These are phyloP conservation scores for Rugalucina vietnamica DNA, from an alignment of 2,888 invertebrate genomes.

Conservation along the genomic window DNA sequence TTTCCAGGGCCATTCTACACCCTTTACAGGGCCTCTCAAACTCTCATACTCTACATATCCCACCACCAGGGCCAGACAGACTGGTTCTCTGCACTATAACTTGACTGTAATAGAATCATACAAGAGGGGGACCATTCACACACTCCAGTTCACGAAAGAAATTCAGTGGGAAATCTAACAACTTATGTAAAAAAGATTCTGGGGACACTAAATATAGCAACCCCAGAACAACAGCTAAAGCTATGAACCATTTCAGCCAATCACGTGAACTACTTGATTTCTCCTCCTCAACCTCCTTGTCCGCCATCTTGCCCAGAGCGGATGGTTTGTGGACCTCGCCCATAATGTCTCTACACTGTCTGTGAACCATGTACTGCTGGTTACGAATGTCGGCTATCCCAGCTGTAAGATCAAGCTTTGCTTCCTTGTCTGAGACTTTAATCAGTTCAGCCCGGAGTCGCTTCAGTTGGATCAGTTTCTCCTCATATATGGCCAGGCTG, in stretches of 20 bases:
- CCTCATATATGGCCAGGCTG: constrained; percentile 73
- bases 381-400: constrained; percentile 73
- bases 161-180: constrained; percentile 90
- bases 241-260: constrained; percentile 72
- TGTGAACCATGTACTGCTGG: constrained; percentile 73
- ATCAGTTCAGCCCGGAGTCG: constrained; percentile 75
- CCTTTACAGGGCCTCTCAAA: constrained; percentile 35
- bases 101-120: constrained; percentile 85
- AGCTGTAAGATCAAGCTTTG: constrained; percentile 69
- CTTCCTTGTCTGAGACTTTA: constrained; percentile 65
- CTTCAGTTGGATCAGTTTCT: constrained; percentile 72
- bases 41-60: constrained; percentile 19
- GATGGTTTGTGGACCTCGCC: constrained; percentile 11
- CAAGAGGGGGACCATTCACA: constrained; percentile 92
- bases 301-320: no score
- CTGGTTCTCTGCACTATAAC: constrained; percentile 23
- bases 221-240: constrained; percentile 75
- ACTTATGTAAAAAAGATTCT: constrained; percentile 67
- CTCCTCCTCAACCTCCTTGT: constrained; percentile 47
- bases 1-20: constrained; percentile 19
- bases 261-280: not conserved
- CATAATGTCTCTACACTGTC: constrained; percentile 66
- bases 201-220: constrained; percentile 76
- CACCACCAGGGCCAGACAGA: constrained; percentile 41
- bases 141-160: constrained; percentile 92